Conservation (phyloP, 2,888 invertebrate species). For the Stenchaetothrips biformis region DNA sequence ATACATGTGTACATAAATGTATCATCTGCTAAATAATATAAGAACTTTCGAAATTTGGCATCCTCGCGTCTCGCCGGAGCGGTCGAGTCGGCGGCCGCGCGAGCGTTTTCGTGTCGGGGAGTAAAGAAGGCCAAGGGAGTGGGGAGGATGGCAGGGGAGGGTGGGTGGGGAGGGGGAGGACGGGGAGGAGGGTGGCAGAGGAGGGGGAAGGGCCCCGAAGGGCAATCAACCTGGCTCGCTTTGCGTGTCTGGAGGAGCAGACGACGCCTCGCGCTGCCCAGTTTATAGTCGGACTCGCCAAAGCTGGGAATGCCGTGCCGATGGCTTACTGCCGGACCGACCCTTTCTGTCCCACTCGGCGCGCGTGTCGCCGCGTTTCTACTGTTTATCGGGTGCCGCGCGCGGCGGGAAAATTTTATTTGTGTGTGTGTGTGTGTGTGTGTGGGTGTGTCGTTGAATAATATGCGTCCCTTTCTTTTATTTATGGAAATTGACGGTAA, state of each 20-base stretch:
- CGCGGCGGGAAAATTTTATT: not conserved
- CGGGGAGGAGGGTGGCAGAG: too few species aligned
- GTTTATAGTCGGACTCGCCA: not conserved
- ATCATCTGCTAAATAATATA: too few species aligned
- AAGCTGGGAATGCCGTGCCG: not conserved
- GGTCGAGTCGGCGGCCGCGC: too few species aligned
- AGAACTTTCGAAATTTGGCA: too few species aligned
- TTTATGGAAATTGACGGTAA: conserved; percentile 20
- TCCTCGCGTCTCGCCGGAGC: too few species aligned
- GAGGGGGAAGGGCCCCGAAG: too few species aligned
- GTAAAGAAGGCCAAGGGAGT: too few species aligned
- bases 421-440: not conserved
- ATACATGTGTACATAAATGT: too few species aligned
- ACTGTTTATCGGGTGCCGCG: not conserved
- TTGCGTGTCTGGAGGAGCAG: not conserved
- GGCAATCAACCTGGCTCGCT: not conserved
- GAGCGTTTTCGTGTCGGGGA: too few species aligned
- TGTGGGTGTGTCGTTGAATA: not conserved
- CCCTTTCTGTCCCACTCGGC: not conserved
- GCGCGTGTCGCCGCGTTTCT: not conserved
- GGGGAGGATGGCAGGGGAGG: too few species aligned
- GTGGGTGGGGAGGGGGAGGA: too few species aligned
- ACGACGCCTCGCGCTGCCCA: not conserved
- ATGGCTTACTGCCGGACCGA: not conserved
- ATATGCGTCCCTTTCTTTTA: not conserved